These are phyloP conservation scores for Chrysolina americana DNA, from an alignment of 2,888 invertebrate species.

Conservation along the genomic window DNA sequence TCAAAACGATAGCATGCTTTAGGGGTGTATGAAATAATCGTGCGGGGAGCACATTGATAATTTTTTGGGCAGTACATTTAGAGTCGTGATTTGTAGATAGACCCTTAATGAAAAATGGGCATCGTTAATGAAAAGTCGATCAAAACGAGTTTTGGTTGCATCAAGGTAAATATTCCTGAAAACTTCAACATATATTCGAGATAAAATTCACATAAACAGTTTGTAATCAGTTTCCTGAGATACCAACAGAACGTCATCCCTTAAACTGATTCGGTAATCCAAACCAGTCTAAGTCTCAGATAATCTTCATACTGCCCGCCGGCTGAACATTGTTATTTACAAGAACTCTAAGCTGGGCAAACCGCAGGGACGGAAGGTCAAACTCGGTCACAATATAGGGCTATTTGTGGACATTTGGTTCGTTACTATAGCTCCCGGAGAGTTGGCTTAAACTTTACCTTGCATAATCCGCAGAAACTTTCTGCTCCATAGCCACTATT, in stretches of 20 bases:
- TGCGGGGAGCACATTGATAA: too few relatives aligned
- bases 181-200: too few relatives aligned
- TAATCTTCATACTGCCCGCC: conserved; percentile 45
- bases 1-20: too few relatives aligned
- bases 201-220: too few relatives aligned
- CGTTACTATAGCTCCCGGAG: conserved; percentile 26
- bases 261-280: conserved; percentile 39
- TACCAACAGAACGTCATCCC: conserved; percentile 26
- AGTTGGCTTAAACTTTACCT: not conserved
- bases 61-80: too few relatives aligned
- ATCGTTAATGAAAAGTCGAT: too few relatives aligned
- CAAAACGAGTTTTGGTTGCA: too few relatives aligned
- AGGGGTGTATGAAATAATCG: too few relatives aligned
- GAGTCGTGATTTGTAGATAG: too few relatives aligned
- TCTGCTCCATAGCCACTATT: not conserved
- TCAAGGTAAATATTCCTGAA: too few relatives aligned
- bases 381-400: conserved; percentile 26
- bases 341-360: conserved; percentile 44
- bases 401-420: conserved; percentile 29
- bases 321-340: conserved; percentile 48
- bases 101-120: too few relatives aligned
- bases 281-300: conserved; percentile 40
- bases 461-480: conserved; percentile 2
- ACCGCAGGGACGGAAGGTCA: conserved; percentile 37
- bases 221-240: not conserved